phyloP scores from a whole-genome alignment of 2,888 invertebrate genomes.

The Trissolcus brochymenae region DNA sequence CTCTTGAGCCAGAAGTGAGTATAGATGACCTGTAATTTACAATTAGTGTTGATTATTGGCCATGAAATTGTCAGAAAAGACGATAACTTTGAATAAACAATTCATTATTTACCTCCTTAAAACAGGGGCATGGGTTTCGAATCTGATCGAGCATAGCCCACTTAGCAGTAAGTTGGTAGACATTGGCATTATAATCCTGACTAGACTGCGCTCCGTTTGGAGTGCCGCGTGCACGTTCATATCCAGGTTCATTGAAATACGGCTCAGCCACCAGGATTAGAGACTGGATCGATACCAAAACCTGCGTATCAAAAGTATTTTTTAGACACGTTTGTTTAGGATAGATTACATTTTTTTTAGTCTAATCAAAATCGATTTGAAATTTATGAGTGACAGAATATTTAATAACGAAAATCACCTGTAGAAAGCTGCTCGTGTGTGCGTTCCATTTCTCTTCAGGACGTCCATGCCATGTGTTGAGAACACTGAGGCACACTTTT shows the following conservation, averaged over 20 bases:
- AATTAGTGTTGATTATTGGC: too few species aligned
- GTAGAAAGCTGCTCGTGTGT: constrained; percentile 94
- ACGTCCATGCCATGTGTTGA: constrained; percentile 97
- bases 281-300: constrained; percentile 94
- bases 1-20: constrained; percentile 97
- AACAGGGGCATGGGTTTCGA: constrained; percentile 91
- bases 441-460: constrained; percentile 99
- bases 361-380: not conserved
- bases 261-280: constrained; percentile 94
- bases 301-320: constrained; percentile 76
- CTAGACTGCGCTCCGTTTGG: constrained; percentile 92
- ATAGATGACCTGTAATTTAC: constrained; percentile 84
- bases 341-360: not conserved
- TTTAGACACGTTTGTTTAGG: too few species aligned
- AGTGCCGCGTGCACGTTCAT: constrained; percentile 92
- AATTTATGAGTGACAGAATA: not conserved
- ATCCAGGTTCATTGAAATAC: constrained; percentile 96
- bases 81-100: too few species aligned
- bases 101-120: constrained; percentile 84
- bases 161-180: constrained; percentile 94
- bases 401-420: constrained; percentile 75
- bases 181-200: constrained; percentile 95
- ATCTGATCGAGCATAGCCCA: constrained; percentile 98
- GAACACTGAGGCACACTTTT: constrained; percentile 94
- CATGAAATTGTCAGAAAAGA: too few species aligned